phyloP scores from a whole-genome alignment of 2,797 vertebrate genomes.

The Sebastes nivosus region DNA sequence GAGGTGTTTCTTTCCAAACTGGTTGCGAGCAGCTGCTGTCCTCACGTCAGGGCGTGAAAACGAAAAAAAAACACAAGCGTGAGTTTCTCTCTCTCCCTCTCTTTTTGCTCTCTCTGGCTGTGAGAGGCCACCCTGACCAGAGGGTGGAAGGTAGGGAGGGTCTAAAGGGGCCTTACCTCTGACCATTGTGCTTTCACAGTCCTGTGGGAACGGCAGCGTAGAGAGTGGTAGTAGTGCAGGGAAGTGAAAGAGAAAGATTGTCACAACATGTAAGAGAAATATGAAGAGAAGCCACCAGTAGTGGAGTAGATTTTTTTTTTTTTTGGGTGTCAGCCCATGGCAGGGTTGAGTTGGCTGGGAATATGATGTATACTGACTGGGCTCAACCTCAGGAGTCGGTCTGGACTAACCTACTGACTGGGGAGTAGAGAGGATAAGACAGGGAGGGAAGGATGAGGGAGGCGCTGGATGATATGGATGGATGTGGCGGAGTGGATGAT shows the following conservation, averaged over 20 bases:
- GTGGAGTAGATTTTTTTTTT: constrained; percentile 10
- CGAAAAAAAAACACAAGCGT: constrained; percentile 22
- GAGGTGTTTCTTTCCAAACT: constrained; percentile 65
- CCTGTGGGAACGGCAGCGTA: constrained; percentile 41
- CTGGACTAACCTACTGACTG: constrained; percentile 39
- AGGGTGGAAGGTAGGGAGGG: constrained; percentile 76
- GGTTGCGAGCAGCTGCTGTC: constrained; percentile 74
- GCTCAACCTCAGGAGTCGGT: constrained; percentile 33
- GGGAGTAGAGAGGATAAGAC: constrained; percentile 28
- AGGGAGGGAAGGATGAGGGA: constrained; percentile 61
- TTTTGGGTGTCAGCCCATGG: background rate
- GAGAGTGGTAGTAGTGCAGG: constrained; percentile 18
- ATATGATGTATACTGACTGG: constrained; percentile 45
- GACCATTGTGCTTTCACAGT: constrained; percentile 63
- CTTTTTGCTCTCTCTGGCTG: constrained; percentile 41
- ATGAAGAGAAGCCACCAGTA: constrained; percentile 17
- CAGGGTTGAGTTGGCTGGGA: constrained; percentile 14
- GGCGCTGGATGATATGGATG: constrained; percentile 76
- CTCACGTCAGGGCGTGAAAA: constrained; percentile 64
- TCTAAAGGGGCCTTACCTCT: constrained; percentile 71
- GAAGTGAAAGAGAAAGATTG: constrained; percentile 29
- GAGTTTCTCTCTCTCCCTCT: constrained; percentile 52
- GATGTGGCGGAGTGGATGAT: constrained; percentile 83
- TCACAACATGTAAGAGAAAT: constrained; percentile 51
- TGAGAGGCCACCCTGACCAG: constrained; percentile 62